Evolutionary conservation across 2,797 vertebrate genomes (phyloP).

Genomic region (Liparis tanakae): DNA sequence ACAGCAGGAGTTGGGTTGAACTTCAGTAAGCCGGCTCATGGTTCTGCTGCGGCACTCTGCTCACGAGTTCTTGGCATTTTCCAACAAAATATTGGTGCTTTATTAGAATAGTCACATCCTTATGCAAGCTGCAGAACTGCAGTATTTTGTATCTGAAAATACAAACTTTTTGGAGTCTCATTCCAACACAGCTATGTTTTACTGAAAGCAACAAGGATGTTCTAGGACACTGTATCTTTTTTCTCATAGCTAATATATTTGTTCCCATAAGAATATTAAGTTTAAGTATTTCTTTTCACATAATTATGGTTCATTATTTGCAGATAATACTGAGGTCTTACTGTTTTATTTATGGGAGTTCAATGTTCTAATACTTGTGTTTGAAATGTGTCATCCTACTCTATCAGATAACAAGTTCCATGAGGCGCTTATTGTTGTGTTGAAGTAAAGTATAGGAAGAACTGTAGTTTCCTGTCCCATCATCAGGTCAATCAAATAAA

Average conservation of each 20-base stretch:
- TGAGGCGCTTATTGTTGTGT: background rate
- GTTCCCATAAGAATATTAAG: background rate
- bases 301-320: background rate
- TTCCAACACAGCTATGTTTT: background rate
- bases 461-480: background rate
- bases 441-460: background rate
- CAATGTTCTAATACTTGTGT: background rate
- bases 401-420: background rate
- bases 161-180: background rate
- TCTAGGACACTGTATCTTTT: background rate
- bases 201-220: background rate
- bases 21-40: slow-evolving; percentile 43
- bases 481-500: background rate
- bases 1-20: slow-evolving; percentile 67
- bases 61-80: slow-evolving; percentile 2
- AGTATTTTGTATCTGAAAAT: background rate
- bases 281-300: background rate
- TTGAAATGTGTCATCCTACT: background rate
- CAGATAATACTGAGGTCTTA: background rate
- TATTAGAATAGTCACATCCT: background rate
- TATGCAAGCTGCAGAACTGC: background rate
- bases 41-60: slow-evolving; percentile 33
- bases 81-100: background rate
- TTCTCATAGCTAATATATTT: background rate
- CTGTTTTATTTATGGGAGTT: background rate